Evolutionary conservation across 2,888 invertebrate species (phyloP).

Genomic region (Acleris laterana): DNA sequence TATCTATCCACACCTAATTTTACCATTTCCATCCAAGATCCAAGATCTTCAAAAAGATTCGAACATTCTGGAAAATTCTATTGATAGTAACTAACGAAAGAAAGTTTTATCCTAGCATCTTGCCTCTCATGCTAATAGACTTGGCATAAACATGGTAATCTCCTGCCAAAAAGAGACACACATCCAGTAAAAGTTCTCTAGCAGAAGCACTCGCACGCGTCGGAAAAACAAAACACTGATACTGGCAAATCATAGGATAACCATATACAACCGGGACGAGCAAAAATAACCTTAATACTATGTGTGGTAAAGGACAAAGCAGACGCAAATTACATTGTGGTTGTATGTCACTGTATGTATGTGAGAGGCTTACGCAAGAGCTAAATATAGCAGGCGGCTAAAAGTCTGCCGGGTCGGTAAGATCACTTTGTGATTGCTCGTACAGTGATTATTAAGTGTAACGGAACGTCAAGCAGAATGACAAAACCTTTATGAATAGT

Average conservation of each 20-base stretch:
- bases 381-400: constrained; percentile 52
- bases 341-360: constrained; percentile 11
- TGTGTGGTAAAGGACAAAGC: neutral
- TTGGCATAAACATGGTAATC: constrained; percentile 35
- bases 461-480: constrained; percentile 18
- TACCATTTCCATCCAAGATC: no score
- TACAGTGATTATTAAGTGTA: constrained; percentile 28
- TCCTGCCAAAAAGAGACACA: constrained; percentile 32
- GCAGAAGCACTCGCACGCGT: constrained; percentile 15
- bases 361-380: constrained; percentile 45
- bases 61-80: no score
- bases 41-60: no score
- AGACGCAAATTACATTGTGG: neutral
- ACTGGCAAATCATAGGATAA: constrained; percentile 9
- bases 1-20: neutral
- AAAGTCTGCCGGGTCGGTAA: constrained; percentile 45
- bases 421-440: constrained; percentile 19
- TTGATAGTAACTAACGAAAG: no score
- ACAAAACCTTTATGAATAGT: constrained; percentile 6
- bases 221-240: constrained; percentile 18
- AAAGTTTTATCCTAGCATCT: constrained; percentile 10
- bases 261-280: neutral
- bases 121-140: constrained; percentile 8
- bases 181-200: constrained; percentile 25
- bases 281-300: neutral